Conservation (phyloP, 2,797 vertebrate genomes). For the Dicrostonyx torquatus region DNA sequence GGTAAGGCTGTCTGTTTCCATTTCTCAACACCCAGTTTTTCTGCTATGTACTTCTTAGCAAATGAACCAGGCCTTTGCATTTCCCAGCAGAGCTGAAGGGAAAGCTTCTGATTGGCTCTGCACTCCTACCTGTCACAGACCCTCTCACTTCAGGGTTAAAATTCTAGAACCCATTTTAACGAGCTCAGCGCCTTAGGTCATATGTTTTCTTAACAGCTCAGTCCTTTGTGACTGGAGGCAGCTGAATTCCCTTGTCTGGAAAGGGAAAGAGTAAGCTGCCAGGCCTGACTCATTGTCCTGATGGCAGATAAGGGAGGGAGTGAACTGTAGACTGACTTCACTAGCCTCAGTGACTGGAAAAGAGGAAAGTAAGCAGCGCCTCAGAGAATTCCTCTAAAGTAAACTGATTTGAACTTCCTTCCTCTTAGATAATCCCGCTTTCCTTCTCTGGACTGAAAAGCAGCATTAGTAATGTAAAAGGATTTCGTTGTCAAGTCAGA, state of each 20-base stretch:
- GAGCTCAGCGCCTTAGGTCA: neutral
- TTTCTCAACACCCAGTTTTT: neutral
- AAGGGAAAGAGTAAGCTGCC: conserved; percentile 19
- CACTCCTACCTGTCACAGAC: neutral
- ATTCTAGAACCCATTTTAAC: neutral
- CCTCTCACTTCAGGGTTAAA: conserved; percentile 19
- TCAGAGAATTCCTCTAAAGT: conserved; percentile 29
- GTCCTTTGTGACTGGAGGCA: neutral
- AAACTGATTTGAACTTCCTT: conserved; percentile 14
- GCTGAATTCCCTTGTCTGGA: conserved; percentile 30
- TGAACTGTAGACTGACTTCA: conserved; percentile 4
- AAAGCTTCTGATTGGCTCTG: neutral
- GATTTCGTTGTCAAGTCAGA: conserved; percentile 22
- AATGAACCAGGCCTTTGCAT: neutral
- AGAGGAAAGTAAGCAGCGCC: conserved; percentile 19
- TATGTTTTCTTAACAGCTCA: conserved; percentile 27
- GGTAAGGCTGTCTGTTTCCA: neutral
- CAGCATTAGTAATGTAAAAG: neutral
- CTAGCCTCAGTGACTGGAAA: neutral
- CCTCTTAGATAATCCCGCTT: conserved; percentile 18
- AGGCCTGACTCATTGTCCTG: conserved; percentile 15
- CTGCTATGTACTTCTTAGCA: conserved; percentile 1
- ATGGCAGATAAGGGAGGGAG: neutral
- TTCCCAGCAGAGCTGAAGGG: neutral
- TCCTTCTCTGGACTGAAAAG: neutral